Conservation (phyloP, 2,888 invertebrate species). For the Blastobasis lacticolella region DNA sequence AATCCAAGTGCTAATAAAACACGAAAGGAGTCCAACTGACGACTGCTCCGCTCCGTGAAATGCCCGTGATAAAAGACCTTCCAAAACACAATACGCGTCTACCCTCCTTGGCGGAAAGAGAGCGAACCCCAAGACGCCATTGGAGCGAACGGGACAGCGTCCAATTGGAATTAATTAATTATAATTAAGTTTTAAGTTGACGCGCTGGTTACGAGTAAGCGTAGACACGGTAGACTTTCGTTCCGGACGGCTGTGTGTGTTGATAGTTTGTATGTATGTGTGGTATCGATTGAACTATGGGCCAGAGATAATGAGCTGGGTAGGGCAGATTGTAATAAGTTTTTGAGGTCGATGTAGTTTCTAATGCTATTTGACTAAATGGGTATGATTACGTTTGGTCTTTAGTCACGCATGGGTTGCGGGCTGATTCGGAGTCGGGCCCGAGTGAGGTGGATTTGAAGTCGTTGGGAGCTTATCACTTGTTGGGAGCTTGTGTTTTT, state of each 20-base stretch:
- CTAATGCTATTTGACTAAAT: slow-evolving; percentile 5
- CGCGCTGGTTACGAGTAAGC: slow-evolving; percentile 73
- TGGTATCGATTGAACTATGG: slow-evolving; percentile 68
- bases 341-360: slow-evolving; percentile 46
- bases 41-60: slow-evolving; percentile 59
- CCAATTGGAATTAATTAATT: slow-evolving; percentile 86
- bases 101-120: slow-evolving; percentile 53
- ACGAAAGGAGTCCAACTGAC: slow-evolving; percentile 64
- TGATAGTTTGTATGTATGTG: slow-evolving; percentile 37
- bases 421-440: no score
- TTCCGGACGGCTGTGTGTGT: slow-evolving; percentile 46
- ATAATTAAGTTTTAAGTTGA: slow-evolving; percentile 89
- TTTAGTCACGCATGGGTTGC: no score
- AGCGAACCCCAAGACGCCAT: slow-evolving; percentile 61
- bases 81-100: slow-evolving; percentile 69
- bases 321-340: slow-evolving; percentile 63
- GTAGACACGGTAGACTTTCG: slow-evolving; percentile 49
- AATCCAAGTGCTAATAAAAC: slow-evolving; percentile 66
- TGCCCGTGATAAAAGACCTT: slow-evolving; percentile 71
- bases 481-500: no score
- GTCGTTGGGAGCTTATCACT: no score
- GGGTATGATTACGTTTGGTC: background rate
- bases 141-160: slow-evolving; percentile 54
- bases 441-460: no score
- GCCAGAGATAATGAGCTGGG: slow-evolving; percentile 68